A percentile compares a stretch with the other conserved stretches of the same genome.
phyloP scores from a whole-genome alignment of 2,888 invertebrate genomes.

The Pheosia gnoma region DNA sequence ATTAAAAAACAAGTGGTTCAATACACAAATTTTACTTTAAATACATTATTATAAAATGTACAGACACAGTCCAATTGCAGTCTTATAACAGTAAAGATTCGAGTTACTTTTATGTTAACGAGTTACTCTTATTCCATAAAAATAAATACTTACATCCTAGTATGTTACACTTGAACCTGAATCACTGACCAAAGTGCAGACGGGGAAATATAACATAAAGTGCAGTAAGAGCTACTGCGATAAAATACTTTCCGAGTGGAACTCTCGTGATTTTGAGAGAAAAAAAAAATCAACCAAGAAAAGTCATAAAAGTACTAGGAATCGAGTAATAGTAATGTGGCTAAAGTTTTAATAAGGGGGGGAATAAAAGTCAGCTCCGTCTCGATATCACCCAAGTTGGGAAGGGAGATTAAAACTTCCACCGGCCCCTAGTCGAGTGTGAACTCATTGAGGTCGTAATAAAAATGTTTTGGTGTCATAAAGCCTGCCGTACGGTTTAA shows the following conservation, averaged over 20 bases:
- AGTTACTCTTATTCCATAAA: too few relatives aligned
- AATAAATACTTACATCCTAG: too few relatives aligned
- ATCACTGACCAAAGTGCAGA: neutral
- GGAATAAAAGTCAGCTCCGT: slow-evolving; percentile 63
- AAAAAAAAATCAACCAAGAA: slow-evolving; percentile 42
- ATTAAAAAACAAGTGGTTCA: too few relatives aligned
- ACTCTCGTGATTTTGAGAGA: neutral
- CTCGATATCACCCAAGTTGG: slow-evolving; percentile 69
- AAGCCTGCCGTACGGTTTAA: slow-evolving; percentile 39
- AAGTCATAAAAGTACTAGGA: slow-evolving; percentile 67
- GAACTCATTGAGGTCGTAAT: slow-evolving; percentile 56
- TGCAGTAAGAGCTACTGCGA: neutral
- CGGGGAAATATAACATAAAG: neutral
- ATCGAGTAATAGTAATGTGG: slow-evolving; percentile 73
- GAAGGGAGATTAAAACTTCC: slow-evolving; percentile 71
- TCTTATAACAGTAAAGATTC: too few relatives aligned
- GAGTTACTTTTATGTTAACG: too few relatives aligned
- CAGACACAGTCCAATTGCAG: too few relatives aligned
- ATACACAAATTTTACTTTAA: too few relatives aligned
- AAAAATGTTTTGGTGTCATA: slow-evolving; percentile 47
- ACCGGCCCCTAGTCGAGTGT: slow-evolving; percentile 54
- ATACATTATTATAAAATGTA: too few relatives aligned
- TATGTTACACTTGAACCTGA: neutral
- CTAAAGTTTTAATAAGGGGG: slow-evolving; percentile 73
- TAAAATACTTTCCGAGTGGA: neutral